Conservation (phyloP, 1,140 invertebrate species). For the Zophobas morio region DNA sequence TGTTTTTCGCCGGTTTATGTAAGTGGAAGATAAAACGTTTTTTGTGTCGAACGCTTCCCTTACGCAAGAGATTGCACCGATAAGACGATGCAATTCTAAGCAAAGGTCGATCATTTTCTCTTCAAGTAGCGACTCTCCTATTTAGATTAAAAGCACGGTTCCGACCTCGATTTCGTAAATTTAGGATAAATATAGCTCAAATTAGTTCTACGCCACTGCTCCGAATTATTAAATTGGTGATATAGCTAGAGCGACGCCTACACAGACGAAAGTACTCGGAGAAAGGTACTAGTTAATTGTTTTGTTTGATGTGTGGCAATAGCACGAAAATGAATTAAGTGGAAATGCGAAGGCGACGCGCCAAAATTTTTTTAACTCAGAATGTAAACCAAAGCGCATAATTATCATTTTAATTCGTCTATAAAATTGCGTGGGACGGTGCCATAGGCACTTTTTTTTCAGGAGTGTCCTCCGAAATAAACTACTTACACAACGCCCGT, state of each 20-base stretch:
- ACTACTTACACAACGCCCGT: neutral
- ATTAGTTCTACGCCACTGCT: constrained; percentile 32
- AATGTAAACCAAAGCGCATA: too few relatives aligned
- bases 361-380: too few relatives aligned
- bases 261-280: constrained; percentile 26
- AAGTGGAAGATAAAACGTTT: constrained; percentile 3
- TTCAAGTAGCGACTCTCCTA: neutral
- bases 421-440: too few relatives aligned
- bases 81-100: constrained; percentile 14
- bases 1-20: constrained; percentile 9
- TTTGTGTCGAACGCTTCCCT: constrained; percentile 2
- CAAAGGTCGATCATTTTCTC: constrained; percentile 4
- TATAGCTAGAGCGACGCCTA: constrained; percentile 16
- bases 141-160: constrained; percentile 24
- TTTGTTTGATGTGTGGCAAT: constrained; percentile 15
- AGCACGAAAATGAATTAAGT: neutral
- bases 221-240: constrained; percentile 29
- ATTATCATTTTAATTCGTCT: too few relatives aligned
- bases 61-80: constrained; percentile 21
- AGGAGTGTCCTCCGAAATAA: neutral
- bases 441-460: too few relatives aligned
- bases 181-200: constrained; percentile 18
- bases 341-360: neutral
- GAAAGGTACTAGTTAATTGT: constrained; percentile 24
- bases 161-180: constrained; percentile 28